Base-by-base conservation (phyloP, 2,797 vertebrate species). In the Vipera latastei region DNA sequence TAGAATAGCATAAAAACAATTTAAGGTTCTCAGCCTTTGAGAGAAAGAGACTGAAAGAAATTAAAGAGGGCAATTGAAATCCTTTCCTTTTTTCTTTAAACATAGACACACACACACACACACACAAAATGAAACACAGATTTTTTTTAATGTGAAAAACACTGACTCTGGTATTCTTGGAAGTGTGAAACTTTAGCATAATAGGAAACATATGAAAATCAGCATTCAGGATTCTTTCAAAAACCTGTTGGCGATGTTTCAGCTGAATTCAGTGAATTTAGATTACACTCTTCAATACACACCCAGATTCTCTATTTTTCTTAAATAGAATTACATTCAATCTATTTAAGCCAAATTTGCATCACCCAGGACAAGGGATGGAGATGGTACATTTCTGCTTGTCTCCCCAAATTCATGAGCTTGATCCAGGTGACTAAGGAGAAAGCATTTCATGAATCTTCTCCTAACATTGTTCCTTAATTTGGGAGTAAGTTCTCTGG, bases 201-300 rank as follows among this genome's bases (percentile, higher is more conserved):
- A 94, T 94, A 55, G 28, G 25, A 93, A 93, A 91, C 90, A 83
- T 56, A 89, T 91, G 90, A 94, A 73, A 92, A 91, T 6, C 22
- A 22, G 2, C 12, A 48, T 60, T 32, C 55, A 20, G 53, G 86
- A 38, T 22, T 32, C 83, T 60, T 57, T 90, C 78, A 69, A 83
- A 61, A 89, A 44, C 26, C 86, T 7, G 2, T 6, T 94, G 86
- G 87, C 59, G 1, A 59, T 32, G 26, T 44, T 85, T 91, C 65
- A 78, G 85, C 83, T 63, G 25, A 57, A 51, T 65, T 51, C 9
- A 20, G 51, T 53, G 89, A 73, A 73, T 59, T 92, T 91, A 59
- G 73, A 91, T 94, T 73, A 22, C 57, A 44, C 69, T 14, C 13
- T 89, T 88, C 28, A 83, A 83, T 83, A 48, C 20, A 83, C 73